phyloP scores from a whole-genome alignment of 2,113 vertebrate species.

The Larimichthys polyactis region DNA sequence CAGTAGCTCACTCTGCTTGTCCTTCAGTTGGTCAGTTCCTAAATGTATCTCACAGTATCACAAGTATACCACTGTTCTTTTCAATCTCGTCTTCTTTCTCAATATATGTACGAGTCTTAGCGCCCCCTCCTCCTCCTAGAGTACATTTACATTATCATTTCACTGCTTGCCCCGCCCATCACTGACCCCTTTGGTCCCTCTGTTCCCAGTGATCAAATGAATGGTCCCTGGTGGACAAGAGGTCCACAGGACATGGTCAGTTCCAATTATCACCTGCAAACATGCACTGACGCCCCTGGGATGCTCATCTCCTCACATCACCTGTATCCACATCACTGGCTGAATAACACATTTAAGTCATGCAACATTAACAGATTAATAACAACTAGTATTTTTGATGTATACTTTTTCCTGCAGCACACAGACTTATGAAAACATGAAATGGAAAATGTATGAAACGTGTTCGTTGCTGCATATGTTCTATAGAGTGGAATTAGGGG shows the following conservation, averaged over 20 bases:
- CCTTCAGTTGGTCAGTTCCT: background rate
- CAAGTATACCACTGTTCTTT: conserved; percentile 4
- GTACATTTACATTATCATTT: conserved; percentile 1
- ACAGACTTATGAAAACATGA: background rate
- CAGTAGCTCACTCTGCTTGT: conserved; percentile 13
- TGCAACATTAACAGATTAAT: background rate
- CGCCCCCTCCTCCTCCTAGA: conserved; percentile 6
- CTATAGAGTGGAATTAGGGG: background rate
- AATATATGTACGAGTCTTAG: conserved; percentile 57
- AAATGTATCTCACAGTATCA: background rate
- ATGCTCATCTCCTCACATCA: conserved; percentile 9
- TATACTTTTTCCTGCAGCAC: background rate
- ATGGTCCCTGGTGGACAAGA: conserved; percentile 18
- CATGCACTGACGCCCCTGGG: conserved; percentile 42
- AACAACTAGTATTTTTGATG: background rate
- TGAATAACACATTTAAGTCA: background rate
- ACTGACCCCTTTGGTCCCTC: conserved; percentile 49
- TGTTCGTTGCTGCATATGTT: too few species aligned
- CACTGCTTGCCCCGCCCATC: conserved; percentile 23
- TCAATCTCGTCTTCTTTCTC: conserved; percentile 19
- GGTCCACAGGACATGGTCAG: conserved; percentile 37
- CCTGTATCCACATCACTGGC: background rate
- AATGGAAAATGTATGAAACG: background rate
- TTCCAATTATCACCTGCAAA: conserved; percentile 83
- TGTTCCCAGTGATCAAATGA: conserved; percentile 53